phyloP scores from a whole-genome alignment of 2,888 invertebrate genomes.

The Portevinia maculata region DNA sequence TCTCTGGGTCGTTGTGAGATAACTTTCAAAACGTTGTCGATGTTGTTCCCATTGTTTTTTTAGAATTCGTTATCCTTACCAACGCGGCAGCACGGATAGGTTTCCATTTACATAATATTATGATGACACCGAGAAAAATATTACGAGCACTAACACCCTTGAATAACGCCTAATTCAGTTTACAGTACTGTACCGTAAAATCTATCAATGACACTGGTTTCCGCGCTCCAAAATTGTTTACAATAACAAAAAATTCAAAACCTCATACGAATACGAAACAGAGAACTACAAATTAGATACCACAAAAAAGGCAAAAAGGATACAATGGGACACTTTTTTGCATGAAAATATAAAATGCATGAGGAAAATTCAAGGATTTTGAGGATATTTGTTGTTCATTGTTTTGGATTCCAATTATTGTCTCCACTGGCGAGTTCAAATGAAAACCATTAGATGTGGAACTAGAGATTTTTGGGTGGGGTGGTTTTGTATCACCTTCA shows the following conservation, averaged over 20 bases:
- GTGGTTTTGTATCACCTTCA: no score
- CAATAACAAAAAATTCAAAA: conserved; percentile 57
- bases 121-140: neutral
- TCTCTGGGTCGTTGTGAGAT: no score
- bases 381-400: conserved; percentile 1
- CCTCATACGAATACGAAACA: conserved; percentile 23
- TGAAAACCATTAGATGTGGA: conserved; percentile 58
- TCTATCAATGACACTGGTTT: conserved; percentile 47
- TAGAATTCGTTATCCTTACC: conserved; percentile 45
- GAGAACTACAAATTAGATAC: conserved; percentile 48
- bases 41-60: neutral
- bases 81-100: conserved; percentile 43
- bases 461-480: conserved; percentile 44
- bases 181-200: conserved; percentile 37
- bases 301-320: conserved; percentile 18
- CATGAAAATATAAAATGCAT: conserved; percentile 47
- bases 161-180: conserved; percentile 64
- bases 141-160: neutral
- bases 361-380: conserved; percentile 59
- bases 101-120: conserved; percentile 31
- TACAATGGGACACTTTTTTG: conserved; percentile 40
- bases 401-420: conserved; percentile 29
- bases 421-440: conserved; percentile 57
- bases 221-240: conserved; percentile 61
- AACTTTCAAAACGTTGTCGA: neutral